These are phyloP conservation scores for Tridacna gigas DNA, from an alignment of 2,888 invertebrate genomes.

Conservation along the genomic window DNA sequence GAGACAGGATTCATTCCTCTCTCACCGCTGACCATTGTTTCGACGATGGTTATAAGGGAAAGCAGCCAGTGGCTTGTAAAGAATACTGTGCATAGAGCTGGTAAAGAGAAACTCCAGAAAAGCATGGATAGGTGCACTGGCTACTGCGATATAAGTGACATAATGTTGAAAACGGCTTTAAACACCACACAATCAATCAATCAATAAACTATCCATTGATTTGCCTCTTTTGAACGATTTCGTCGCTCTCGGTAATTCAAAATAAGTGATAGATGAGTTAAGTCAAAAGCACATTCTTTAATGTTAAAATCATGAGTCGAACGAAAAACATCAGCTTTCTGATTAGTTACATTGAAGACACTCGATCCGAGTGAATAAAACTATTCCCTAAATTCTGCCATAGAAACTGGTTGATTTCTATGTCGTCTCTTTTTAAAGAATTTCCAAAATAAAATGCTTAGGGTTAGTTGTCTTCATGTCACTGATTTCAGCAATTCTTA, in stretches of 20 bases:
- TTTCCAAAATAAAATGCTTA: slow-evolving; percentile 30
- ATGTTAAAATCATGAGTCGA: background rate
- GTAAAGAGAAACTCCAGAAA: too few relatives aligned
- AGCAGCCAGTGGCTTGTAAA: too few relatives aligned
- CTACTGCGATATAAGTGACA: too few relatives aligned
- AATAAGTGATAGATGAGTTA: background rate
- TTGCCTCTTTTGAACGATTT: slow-evolving; percentile 5
- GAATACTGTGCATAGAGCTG: too few relatives aligned
- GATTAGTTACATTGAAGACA: background rate
- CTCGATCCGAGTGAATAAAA: background rate
- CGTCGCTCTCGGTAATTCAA: background rate
- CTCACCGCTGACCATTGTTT: too few relatives aligned
- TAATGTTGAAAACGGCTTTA: too few relatives aligned
- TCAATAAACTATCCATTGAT: too few relatives aligned
- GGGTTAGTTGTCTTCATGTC: background rate
- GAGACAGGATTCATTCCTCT: too few relatives aligned
- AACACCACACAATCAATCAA: too few relatives aligned
- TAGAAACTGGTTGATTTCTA: background rate
- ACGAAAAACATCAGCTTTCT: slow-evolving; percentile 16
- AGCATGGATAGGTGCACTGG: too few relatives aligned
- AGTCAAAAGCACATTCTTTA: background rate
- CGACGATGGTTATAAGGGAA: too few relatives aligned
- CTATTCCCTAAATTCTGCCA: background rate
- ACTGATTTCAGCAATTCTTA: slow-evolving; percentile 12
- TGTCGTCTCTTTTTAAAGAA: background rate